Evolutionary conservation across 2,888 invertebrate species (phyloP), one percentile per base, ranked within the genome.

Genomic region (Eurytoma adleriae): DNA sequence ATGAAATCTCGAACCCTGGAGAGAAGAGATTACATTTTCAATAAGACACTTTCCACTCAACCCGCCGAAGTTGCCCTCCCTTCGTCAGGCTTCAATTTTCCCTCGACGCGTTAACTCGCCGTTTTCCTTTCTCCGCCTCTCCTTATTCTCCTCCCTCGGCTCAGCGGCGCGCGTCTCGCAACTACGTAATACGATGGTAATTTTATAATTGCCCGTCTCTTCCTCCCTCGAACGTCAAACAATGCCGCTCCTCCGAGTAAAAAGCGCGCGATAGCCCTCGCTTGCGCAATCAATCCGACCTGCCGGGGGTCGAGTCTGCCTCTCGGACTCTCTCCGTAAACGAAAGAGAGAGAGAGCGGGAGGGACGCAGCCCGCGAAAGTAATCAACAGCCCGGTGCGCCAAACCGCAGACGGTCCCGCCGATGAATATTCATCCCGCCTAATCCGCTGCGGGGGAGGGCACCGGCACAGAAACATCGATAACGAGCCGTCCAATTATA

Each of bases 61-160:
- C 16, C n/a, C 54, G 54, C 12, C 54, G n/a, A 54, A 54, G 13
- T 14, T 40, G 13, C 40, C 7, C 40, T 48, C 48, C 40, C 30
- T 3, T 24, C 48, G 20, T 27, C 40, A 72, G 27, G 50, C 71
- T 62, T 72, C 59, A 59, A 62, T 61, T 62, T 71, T 48, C 71
- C 5, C 61, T 40, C 64, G 27, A 12, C 61, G 27, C 24, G 52
- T 52, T 72, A 61, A 72, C 71, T 50, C 50, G n/a, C 61, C 61
- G 57, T 48, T 70, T 70, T 70, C 52, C 67, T 68, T 68, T 68
- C 67, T 68, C 52, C 52, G 24, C 5, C 30, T 24, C 24, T 24
- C 48, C 14, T 14, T 48, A 16, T 18, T 40, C 57, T 30, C 62
- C 20, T 27, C 30, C 57, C 57, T 57, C 27, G 24, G 1, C 40